Base-by-base conservation (phyloP, 2,113 vertebrate genomes). In the Amblyopsis rosae region DNA sequence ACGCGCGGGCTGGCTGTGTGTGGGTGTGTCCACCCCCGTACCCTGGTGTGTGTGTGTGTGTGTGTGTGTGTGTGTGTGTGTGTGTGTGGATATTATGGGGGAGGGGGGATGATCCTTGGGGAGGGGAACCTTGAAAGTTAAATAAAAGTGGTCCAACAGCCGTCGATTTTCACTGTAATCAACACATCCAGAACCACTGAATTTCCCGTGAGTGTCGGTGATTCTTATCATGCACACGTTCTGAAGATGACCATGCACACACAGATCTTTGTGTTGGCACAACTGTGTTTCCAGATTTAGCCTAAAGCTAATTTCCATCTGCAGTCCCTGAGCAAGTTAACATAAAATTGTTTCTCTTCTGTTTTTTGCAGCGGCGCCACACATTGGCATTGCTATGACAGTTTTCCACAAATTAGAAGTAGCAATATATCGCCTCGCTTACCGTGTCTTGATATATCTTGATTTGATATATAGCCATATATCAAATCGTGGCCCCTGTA, bases 1-100 rank as follows among this genome's bases (percentile, higher is more conserved):
- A 80, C 73, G 71, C 19, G 32, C 76, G 85, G 58, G 75, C 9
- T 59, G 26, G 83, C 11, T 65, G 33, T 70, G 58, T 65, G 71
- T 67, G 26, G 26, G 26, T 2, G 26, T 26, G 26, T 26, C 26
- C 26, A 26, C 2, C 26, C 26, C 26, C 19, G 35, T 45, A 12
- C 32, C 41, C 16, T 54, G 55, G 64, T 60, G 54, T 17, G 54
- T 11, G 75, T 8, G n/a, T n/a, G n/a, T n/a, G 58, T 53, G 74
- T 70, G 68, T 16, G 16, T 17, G 54, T 56, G 54, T 16, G 6
- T 56, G 54, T 56, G 54, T 56, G n/a, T 19, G 54, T 56, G 54
- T 56, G 54, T 56, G 10, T 7, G 19, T 10, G 56, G 8, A 17
- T 2, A 10, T n/a, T 2, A 10, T n/a, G 55, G 11, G 26, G 15